Evolutionary conservation across 2,113 vertebrate genomes (phyloP).

Genomic region (Zapornia atra): DNA sequence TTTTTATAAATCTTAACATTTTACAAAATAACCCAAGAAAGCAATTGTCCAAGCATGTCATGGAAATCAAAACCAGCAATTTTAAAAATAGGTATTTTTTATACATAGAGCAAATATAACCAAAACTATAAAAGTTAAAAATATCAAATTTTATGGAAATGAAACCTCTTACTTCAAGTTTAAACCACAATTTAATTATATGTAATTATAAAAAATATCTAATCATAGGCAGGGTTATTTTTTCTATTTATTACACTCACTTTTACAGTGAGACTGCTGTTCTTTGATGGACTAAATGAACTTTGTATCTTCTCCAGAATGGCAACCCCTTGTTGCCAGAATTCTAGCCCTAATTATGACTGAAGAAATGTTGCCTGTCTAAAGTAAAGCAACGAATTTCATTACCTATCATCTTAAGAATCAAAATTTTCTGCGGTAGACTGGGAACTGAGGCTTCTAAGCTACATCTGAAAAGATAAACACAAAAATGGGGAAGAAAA

Average conservation of each 20-base stretch:
- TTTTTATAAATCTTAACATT: background rate
- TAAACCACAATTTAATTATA: background rate
- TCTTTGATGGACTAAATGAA: background rate
- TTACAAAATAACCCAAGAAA: background rate
- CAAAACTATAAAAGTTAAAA: background rate
- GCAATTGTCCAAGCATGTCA: background rate
- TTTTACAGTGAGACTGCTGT: accelerated
- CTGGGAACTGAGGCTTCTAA: background rate
- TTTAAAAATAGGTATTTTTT: background rate
- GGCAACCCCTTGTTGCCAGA: background rate
- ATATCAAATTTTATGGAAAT: background rate
- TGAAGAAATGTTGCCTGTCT: background rate
- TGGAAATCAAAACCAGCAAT: background rate
- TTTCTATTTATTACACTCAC: background rate
- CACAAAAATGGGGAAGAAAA: accelerated
- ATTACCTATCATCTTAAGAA: background rate
- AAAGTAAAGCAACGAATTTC: background rate
- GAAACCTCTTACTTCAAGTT: background rate
- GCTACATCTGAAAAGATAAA: background rate
- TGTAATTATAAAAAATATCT: background rate
- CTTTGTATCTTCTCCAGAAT: background rate
- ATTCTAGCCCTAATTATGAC: background rate
- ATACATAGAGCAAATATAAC: background rate
- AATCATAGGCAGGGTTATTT: background rate
- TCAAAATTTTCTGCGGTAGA: background rate